Percentiles rank a stretch among this genome's conserved stretches.
Conservation (phyloP, 2,113 vertebrate species). For the Puma concolor region DNA sequence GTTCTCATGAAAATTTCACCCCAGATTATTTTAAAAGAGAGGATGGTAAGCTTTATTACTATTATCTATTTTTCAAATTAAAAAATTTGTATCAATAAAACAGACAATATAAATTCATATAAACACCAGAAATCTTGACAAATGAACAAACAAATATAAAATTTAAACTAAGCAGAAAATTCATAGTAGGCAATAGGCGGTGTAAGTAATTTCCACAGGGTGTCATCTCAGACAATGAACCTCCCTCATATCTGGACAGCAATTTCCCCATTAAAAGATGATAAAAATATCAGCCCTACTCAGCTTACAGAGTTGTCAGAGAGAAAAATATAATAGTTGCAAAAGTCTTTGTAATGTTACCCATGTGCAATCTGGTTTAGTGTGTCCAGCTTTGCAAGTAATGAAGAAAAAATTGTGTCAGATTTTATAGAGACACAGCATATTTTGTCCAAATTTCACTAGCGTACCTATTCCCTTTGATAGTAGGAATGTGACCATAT, state of each 20-base stretch:
- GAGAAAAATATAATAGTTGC: not conserved
- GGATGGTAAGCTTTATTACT: not conserved
- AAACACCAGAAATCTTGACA: not conserved
- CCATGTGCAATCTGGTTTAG: not conserved
- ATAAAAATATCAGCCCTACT: not conserved
- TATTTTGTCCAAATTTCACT: not conserved
- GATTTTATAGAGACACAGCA: not conserved
- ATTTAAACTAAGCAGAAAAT: not conserved
- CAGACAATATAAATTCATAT: not conserved
- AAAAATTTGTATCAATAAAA: not conserved
- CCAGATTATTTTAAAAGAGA: not conserved
- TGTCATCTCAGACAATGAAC: not conserved
- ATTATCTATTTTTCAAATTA: not conserved
- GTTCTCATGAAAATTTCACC: constrained; percentile 14
- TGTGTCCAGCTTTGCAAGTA: not conserved
- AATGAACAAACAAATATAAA: not conserved
- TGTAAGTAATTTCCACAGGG: not conserved
- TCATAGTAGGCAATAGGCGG: not conserved
- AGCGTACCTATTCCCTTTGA: not conserved
- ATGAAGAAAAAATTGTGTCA: not conserved
- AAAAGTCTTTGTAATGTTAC: not conserved
- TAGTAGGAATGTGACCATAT: not conserved
- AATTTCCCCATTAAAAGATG: not conserved
- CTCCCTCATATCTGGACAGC: not conserved
- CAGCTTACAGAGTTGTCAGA: not conserved